A percentile compares a stretch with the other conserved stretches of the same genome.
phyloP scores from a whole-genome alignment of 2,113 vertebrate genomes.

The Ahaetulla prasina region DNA sequence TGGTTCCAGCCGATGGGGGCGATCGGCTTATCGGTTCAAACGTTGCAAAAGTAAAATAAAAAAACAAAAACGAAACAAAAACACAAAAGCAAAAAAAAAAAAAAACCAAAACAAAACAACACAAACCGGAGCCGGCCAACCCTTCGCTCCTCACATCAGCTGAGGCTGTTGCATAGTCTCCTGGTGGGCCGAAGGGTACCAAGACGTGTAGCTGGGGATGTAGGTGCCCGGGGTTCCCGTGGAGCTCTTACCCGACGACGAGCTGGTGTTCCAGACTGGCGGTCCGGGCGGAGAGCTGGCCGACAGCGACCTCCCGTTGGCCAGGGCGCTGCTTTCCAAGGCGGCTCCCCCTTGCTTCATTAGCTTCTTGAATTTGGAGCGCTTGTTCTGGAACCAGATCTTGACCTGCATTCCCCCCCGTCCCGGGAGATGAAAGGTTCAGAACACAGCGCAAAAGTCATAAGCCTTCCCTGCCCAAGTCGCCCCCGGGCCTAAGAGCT shows the following conservation, averaged over 20 bases:
- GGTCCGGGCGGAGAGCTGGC: constrained; percentile 49
- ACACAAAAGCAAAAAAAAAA: not conserved
- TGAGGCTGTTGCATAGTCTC: constrained; percentile 99
- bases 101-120: no score
- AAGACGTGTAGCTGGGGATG: constrained; percentile 98
- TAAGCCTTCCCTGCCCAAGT: not conserved
- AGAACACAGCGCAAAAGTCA: no score
- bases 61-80: not conserved
- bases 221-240: constrained; percentile 85
- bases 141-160: constrained; percentile 83
- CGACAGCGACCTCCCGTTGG: constrained; percentile 86
- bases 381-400: constrained; percentile 96
- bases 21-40: not conserved
- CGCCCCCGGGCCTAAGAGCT: not conserved
- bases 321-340: constrained; percentile 83
- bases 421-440: not conserved
- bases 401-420: constrained; percentile 76
- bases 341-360: constrained; percentile 92
- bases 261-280: constrained; percentile 89
- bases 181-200: constrained; percentile 96
- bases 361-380: constrained; percentile 95
- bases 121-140: not conserved
- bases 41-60: not conserved
- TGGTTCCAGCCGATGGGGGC: not conserved
- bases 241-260: constrained; percentile 85